Evolutionary conservation across 30 jellyfish, hydroid and myxozoan species (phyloP).

Genomic region (Hydractinia symbiolongicarpus): DNA sequence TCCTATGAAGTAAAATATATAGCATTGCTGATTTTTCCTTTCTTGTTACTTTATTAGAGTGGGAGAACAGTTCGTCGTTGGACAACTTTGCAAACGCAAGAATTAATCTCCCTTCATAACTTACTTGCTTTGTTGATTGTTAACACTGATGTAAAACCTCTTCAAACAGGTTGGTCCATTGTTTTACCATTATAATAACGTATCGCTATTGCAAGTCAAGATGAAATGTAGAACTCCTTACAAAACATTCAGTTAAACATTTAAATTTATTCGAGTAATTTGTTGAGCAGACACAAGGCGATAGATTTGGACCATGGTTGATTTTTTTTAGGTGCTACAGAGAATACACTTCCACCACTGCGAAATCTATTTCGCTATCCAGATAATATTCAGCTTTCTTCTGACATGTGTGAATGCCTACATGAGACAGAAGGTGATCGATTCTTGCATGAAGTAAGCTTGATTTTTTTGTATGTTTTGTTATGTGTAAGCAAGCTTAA

Average conservation of each 20-base stretch:
- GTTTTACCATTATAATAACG: neutral
- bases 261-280: too few relatives aligned
- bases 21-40: neutral
- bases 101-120: conserved; percentile 50
- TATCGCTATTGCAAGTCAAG: too few relatives aligned
- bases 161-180: conserved; percentile 19
- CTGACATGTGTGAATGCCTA: neutral
- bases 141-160: conserved; percentile 12
- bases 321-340: neutral
- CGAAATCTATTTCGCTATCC: neutral
- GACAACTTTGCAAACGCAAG: conserved; percentile 88
- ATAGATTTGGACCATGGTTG: too few relatives aligned
- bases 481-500: too few relatives aligned
- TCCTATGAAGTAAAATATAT: neutral
- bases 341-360: neutral
- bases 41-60: conserved; percentile 26
- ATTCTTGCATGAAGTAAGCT: conserved; percentile 1
- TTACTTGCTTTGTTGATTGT: neutral
- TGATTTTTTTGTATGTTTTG: neutral
- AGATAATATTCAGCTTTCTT: neutral
- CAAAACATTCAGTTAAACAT: too few relatives aligned
- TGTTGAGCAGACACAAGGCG: too few relatives aligned
- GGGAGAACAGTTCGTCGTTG: conserved; percentile 58
- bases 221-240: too few relatives aligned
- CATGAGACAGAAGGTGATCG: neutral